Evolutionary conservation across 2,797 vertebrate species (phyloP).

Genomic region (Bovichtus diacanthus): DNA sequence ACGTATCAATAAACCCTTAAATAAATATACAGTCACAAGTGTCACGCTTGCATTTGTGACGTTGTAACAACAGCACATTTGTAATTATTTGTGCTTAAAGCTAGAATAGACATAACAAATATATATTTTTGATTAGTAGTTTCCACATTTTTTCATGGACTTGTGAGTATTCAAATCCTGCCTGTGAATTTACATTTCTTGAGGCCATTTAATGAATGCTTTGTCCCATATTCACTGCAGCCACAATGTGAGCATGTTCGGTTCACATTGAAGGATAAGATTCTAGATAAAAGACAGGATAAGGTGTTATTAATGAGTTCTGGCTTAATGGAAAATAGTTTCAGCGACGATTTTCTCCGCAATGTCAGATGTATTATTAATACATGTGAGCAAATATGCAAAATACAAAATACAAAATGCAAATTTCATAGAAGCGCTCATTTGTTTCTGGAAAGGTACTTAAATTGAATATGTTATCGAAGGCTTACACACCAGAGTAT

Average conservation of each 20-base stretch:
- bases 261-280: slow-evolving; percentile 2
- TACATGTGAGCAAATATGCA: slow-evolving; percentile 2
- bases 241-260: slow-evolving; percentile 5
- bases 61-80: background rate
- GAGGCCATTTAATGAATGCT: background rate
- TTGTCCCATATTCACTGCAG: background rate
- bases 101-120: background rate
- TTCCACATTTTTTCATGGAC: slow-evolving; percentile 6
- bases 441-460: slow-evolving; percentile 1
- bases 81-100: slow-evolving; percentile 17
- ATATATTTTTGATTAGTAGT: background rate
- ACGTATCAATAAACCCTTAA: background rate
- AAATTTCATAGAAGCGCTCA: background rate
- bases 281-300: slow-evolving; percentile 9
- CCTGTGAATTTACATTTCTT: slow-evolving; percentile 7
- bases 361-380: slow-evolving; percentile 22
- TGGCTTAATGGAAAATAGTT: slow-evolving; percentile 6
- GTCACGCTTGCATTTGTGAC: background rate
- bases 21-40: background rate
- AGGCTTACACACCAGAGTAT: slow-evolving; percentile 8
- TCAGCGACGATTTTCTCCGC: background rate
- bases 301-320: slow-evolving; percentile 30
- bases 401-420: too few relatives aligned
- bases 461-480: slow-evolving; percentile 9
- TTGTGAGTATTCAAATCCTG: slow-evolving; percentile 7